Percentiles rank a stretch among this genome's conserved stretches.
These are phyloP conservation scores for Euproctis similis DNA, from an alignment of 2,888 invertebrate genomes.

Conservation along the genomic window DNA sequence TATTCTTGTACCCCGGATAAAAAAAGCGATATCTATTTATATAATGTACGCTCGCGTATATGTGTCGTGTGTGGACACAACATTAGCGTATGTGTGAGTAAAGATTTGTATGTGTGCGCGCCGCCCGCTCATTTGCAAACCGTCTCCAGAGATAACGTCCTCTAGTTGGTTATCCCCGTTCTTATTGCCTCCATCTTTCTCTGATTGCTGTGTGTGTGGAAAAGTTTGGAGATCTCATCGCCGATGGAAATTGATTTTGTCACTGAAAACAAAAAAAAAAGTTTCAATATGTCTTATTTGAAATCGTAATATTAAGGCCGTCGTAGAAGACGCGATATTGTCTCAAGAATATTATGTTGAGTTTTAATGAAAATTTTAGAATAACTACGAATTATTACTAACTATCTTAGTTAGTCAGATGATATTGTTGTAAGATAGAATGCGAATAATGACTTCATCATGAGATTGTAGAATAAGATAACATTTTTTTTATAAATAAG, in stretches of 20 bases:
- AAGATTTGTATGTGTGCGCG: slow-evolving; percentile 40
- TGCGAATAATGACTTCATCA: too few species aligned
- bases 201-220: slow-evolving; percentile 70
- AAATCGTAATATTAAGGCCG: slow-evolving; percentile 19
- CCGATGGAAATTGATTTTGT: slow-evolving; percentile 65
- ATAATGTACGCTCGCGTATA: slow-evolving; percentile 69
- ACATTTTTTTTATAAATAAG: slow-evolving; percentile 62
- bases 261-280: slow-evolving; percentile 54
- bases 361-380: too few species aligned
- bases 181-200: slow-evolving; percentile 71
- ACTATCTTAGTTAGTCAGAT: too few species aligned
- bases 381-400: too few species aligned
- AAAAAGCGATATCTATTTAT: slow-evolving; percentile 76
- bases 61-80: slow-evolving; percentile 57
- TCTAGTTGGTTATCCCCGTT: slow-evolving; percentile 71
- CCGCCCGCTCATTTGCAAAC: slow-evolving; percentile 73
- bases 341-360: too few species aligned
- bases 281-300: slow-evolving; percentile 51
- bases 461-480: too few species aligned
- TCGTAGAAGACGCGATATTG: too few species aligned
- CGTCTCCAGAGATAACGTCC: slow-evolving; percentile 75
- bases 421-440: too few species aligned
- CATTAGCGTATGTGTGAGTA: slow-evolving; percentile 51
- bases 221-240: slow-evolving; percentile 60
- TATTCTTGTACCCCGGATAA: slow-evolving; percentile 75